Evolutionary conservation across 2,113 vertebrate species (phyloP).

Genomic region (Melanerpes formicivorus): DNA sequence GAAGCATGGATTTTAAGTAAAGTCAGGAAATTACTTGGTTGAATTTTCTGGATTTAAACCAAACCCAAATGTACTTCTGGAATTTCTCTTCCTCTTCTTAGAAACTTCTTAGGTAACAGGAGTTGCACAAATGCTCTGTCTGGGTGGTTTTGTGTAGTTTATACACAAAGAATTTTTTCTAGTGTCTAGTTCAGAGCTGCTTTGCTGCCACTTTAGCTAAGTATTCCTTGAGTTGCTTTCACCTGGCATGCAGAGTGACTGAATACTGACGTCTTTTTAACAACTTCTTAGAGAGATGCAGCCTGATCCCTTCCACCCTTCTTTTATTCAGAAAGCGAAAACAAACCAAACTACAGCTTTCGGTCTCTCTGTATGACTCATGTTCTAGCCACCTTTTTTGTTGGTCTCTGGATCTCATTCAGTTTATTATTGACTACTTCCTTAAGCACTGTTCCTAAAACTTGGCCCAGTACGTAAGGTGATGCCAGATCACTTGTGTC

Average conservation of each 20-base stretch:
- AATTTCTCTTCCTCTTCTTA: neutral
- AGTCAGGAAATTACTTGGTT: neutral
- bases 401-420: neutral
- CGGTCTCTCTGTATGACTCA: neutral
- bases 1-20: neutral
- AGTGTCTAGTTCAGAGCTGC: neutral
- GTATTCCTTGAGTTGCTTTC: neutral
- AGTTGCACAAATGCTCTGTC: neutral
- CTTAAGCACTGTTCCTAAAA: neutral
- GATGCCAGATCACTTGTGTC: neutral
- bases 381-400: neutral
- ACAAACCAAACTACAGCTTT: neutral
- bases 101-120: neutral
- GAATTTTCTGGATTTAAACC: neutral
- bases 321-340: neutral
- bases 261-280: neutral
- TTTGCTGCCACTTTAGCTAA: neutral
- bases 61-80: neutral
- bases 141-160: neutral
- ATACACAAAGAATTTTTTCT: neutral
- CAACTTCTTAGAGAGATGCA: neutral
- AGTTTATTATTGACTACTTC: neutral
- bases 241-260: neutral
- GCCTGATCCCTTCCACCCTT: neutral
- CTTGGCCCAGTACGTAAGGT: neutral